phyloP scores from a whole-genome alignment of 2,888 invertebrate genomes.

The Parapristionchus giblindavisi region DNA sequence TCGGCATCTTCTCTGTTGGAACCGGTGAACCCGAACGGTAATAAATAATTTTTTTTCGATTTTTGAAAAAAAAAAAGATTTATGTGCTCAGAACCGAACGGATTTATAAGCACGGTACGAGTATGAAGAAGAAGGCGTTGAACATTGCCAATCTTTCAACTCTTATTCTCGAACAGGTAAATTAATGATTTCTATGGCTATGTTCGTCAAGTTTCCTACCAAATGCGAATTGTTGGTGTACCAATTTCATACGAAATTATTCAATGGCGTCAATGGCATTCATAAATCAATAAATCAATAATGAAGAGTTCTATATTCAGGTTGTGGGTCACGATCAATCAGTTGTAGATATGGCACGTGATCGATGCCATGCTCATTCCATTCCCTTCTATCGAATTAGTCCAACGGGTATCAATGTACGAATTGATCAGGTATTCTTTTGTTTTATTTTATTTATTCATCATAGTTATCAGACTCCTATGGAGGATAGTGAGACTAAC shows the following conservation, averaged over 20 bases:
- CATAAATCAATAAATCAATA: not conserved
- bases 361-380: slow-evolving; percentile 60
- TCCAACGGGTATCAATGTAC: slow-evolving; percentile 60
- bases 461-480: not conserved
- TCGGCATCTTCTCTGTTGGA: slow-evolving; percentile 63
- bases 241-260: too few relatives aligned
- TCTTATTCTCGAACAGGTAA: slow-evolving; percentile 61
- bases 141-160: slow-evolving; percentile 59
- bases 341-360: slow-evolving; percentile 60
- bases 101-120: slow-evolving; percentile 55
- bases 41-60: not conserved
- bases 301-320: slow-evolving; percentile 39
- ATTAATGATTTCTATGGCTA: not conserved
- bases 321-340: slow-evolving; percentile 65
- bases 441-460: not conserved
- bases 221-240: too few relatives aligned
- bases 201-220: too few relatives aligned
- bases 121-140: slow-evolving; percentile 52
- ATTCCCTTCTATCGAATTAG: slow-evolving; percentile 64
- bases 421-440: slow-evolving; percentile 55
- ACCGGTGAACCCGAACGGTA: slow-evolving; percentile 56
- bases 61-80: not conserved
- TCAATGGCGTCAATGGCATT: not conserved
- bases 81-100: slow-evolving; percentile 45
- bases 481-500: too few relatives aligned